Evolutionary conservation across 2,888 invertebrate genomes (phyloP).

Genomic region (Chymomyza caudatula): DNA sequence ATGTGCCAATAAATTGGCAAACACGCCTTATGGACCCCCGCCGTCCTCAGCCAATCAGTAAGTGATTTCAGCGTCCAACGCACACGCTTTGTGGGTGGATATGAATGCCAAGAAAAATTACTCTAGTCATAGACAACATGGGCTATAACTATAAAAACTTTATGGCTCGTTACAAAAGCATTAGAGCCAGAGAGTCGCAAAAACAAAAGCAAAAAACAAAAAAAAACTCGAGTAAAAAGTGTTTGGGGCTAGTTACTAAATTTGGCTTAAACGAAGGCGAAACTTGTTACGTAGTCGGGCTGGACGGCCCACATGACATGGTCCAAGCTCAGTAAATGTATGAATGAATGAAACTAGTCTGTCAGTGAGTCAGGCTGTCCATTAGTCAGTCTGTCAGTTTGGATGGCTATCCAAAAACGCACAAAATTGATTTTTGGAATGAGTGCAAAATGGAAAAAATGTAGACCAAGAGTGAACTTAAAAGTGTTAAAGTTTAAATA

Average conservation of each 20-base stretch:
- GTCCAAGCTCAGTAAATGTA: constrained; percentile 44
- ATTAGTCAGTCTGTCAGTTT: constrained; percentile 11
- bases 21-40: constrained; percentile 43
- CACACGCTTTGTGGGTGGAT: constrained; percentile 1
- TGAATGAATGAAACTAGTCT: constrained; percentile 58
- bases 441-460: constrained; percentile 27
- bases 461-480: neutral
- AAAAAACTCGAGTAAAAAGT: constrained; percentile 24
- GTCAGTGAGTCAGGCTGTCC: constrained; percentile 29
- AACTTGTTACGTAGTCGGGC: constrained; percentile 70
- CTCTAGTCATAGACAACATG: constrained; percentile 17
- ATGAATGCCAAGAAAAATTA: constrained; percentile 66
- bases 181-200: constrained; percentile 25
- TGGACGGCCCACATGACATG: constrained; percentile 61
- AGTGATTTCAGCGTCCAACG: constrained; percentile 4
- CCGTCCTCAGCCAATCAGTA: constrained; percentile 47
- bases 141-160: constrained; percentile 43
- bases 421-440: constrained; percentile 58
- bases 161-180: constrained; percentile 45
- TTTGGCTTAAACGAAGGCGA: constrained; percentile 73
- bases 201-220: neutral
- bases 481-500: neutral
- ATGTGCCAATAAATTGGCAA: constrained; percentile 62
- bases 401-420: constrained; percentile 41
- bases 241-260: constrained; percentile 65